Base-by-base conservation (phyloP, 2,888 invertebrate genomes). In the Chloromyia formosa region DNA sequence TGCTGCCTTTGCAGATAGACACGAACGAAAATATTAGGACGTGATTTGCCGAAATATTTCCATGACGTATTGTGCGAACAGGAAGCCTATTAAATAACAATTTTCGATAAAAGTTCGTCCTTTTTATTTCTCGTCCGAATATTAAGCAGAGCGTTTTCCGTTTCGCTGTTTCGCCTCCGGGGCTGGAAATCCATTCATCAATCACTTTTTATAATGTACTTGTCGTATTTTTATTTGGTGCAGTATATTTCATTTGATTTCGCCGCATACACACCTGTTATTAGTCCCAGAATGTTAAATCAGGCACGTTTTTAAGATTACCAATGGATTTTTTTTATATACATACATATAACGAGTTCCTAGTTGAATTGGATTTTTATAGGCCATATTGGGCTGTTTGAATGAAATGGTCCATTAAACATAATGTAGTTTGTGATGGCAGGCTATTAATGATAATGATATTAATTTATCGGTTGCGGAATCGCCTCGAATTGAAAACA, bases 51-150 rank as follows among this genome's bases (percentile, higher is more conserved):
- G 56, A 56, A 71, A 71, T 56, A 71, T 71, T 71, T 58, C 22
- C 49, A 66, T 35, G 49, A 49, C 20, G 20, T 49, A 22, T 66
- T 66, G 66, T 40, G 71, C 20, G 40, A 54, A 56, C 56, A 71
- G 71, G 71, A 71, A 71, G 58, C 35, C 58, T 71, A 71, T 71
- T 71, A 71, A 71, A 71, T 71, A 71, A 27, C 71, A 56, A 56
- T 71, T 71, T 71, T 40, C 18, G 18, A 56, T 56, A 27, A 71
- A 71, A 54, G 53, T 40, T 69, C 27, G 27, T 35, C 27, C 45
- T 69, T 18, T 58, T 18, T 18, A 5, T 18, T 58, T 27, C 27
- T 7, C 12, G 16, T 18, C 23, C 66, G 66, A 66, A 66, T 49
- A 49, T 23, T 16, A 49, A 66, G 22, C 66, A 49, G 66, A 49